Conservation (phyloP, 2,113 vertebrate genomes). For the Eulemur macaco region DNA sequence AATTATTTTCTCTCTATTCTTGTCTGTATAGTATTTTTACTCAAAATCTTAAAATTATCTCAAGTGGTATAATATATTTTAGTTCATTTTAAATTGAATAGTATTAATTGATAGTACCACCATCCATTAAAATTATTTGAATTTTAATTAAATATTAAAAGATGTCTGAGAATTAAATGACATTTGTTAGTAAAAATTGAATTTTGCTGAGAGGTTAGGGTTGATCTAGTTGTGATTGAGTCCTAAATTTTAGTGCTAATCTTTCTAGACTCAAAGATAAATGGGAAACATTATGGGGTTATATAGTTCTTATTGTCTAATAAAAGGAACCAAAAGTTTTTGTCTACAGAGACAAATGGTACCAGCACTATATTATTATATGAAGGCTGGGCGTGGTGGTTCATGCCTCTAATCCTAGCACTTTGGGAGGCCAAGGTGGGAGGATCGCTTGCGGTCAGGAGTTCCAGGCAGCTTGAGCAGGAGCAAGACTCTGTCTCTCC, state of each 20-base stretch:
- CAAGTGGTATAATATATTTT: not conserved
- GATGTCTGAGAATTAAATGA: not conserved
- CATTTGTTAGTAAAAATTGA: not conserved
- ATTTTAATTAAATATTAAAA: not conserved
- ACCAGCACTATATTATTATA: not conserved
- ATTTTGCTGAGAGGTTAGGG: not conserved
- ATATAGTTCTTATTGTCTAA: not conserved
- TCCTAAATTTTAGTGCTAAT: slow-evolving; percentile 18
- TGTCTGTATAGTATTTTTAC: not conserved
- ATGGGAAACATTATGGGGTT: not conserved
- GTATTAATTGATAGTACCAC: not conserved
- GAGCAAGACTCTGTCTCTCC: no score
- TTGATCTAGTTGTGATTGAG: not conserved
- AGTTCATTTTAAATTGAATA: not conserved
- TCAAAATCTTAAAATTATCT: slow-evolving; percentile 34
- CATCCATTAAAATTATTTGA: not conserved
- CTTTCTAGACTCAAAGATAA: slow-evolving; percentile 1
- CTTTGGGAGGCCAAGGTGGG: no score
- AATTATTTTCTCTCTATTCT: not conserved
- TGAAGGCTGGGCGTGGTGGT: not conserved
- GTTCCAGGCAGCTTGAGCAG: no score
- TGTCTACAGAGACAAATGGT: not conserved
- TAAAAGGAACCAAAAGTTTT: not conserved
- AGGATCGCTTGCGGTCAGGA: no score
- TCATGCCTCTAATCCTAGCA: no score